phyloP scores from a whole-genome alignment of 2,888 invertebrate genomes.

The Perithous albicinctus region DNA sequence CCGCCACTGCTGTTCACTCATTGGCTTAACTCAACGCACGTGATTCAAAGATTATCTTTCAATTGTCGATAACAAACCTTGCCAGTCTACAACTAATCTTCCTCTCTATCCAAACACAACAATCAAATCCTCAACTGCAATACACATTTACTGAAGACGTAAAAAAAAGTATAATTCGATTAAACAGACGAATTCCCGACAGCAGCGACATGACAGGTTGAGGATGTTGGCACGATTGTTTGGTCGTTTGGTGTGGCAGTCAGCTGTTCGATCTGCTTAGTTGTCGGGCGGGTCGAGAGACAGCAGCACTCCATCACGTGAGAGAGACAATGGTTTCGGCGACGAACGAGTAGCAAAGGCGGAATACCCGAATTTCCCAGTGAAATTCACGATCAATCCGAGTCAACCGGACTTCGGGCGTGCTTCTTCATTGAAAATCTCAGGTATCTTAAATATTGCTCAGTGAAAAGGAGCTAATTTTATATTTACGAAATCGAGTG shows the following conservation, averaged over 20 bases:
- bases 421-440: slow-evolving; percentile 26
- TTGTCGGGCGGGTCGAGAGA: slow-evolving; percentile 80
- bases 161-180: slow-evolving; percentile 3
- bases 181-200: neutral
- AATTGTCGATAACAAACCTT: neutral
- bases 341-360: slow-evolving; percentile 73
- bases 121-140: neutral
- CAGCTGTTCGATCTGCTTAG: slow-evolving; percentile 73
- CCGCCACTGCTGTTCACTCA: slow-evolving; percentile 40
- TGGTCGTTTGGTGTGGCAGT: slow-evolving; percentile 65
- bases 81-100: neutral
- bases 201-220: neutral
- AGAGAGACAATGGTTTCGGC: slow-evolving; percentile 79
- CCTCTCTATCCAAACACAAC: neutral
- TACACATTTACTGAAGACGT: neutral
- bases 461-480: neutral
- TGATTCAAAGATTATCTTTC: slow-evolving; percentile 52
- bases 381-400: slow-evolving; percentile 68
- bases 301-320: slow-evolving; percentile 82
- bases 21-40: slow-evolving; percentile 57
- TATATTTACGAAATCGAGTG: neutral
- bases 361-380: slow-evolving; percentile 75
- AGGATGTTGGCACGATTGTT: slow-evolving; percentile 61
- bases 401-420: slow-evolving; percentile 36
- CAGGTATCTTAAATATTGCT: slow-evolving; percentile 49